Evolutionary conservation across 2,113 vertebrate species (phyloP), one percentile per base, ranked within the genome.

Genomic region (Anhinga rufa): DNA sequence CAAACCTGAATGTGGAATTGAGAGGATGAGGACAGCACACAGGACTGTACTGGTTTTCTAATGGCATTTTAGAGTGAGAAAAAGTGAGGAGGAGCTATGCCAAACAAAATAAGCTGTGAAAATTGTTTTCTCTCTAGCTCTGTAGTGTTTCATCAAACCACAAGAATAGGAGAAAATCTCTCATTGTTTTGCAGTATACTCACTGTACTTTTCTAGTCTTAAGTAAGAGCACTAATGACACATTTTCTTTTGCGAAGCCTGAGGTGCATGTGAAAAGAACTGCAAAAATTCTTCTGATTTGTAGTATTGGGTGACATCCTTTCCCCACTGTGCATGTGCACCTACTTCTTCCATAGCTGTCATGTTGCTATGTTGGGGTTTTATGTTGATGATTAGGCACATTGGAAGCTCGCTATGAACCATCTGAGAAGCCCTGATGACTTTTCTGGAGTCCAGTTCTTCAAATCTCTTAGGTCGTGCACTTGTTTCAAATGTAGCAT

Each of bases 321-420:
- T 79, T 66, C 13, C 40, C 18, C 12, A 1, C 15, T 55, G 19
- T 0, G 0, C 3, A 0, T 38, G n/a, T 36, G 38, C 32, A 5
- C 34, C 61, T 75, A 4, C 5, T 38, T 18, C 31, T 94, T 78
- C 38, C 8, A 1, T 42, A 40, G 17, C 70, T 62, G 21, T 57
- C 4, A 2, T 29, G 21, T 49, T 84, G 57, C 60, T 29, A 0
- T 29, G 8, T 7, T 51, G 20, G 26, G 57, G 7, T 71, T 88
- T 90, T 38, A 3, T 10, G 6, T 42, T 69, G 24, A 13, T 38
- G 26, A 15, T 62, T 16, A 34, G 60, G 32, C 18, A 26, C 8
- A 7, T 22, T 8, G 6, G 16, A 87, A 66, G 17, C 46, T 77
- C 6, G 1, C 40, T 64, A 26, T 31, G 32, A 54, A 15, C 14